Evolutionary conservation across 2,888 invertebrate species (phyloP).

Genomic region (Salticus scenicus): DNA sequence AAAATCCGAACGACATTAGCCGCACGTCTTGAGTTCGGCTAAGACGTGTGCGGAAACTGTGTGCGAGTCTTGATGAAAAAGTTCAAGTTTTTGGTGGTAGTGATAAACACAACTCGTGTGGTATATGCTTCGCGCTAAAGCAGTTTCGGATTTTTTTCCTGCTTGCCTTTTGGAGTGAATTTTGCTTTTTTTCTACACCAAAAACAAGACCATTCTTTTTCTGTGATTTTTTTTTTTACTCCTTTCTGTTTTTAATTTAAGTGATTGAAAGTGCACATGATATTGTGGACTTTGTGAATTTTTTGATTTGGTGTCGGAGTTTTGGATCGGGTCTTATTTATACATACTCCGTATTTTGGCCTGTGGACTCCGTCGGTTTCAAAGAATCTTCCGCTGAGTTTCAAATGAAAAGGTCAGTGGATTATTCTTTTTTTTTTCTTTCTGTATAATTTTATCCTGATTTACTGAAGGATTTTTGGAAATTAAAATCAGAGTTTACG

Average conservation of each 20-base stretch:
- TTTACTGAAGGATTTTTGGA: too few relatives aligned
- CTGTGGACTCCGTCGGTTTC: constrained; percentile 20
- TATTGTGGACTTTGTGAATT: constrained; percentile 20
- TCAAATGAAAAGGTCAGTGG: constrained; percentile 45
- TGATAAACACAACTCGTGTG: constrained; percentile 10
- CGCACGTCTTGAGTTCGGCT: constrained; percentile 7
- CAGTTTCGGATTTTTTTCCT: neutral
- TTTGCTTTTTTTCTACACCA: too few relatives aligned
- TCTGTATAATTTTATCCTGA: too few relatives aligned
- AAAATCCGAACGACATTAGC: constrained; percentile 36
- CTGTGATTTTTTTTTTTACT: neutral
- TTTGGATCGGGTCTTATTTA: constrained; percentile 9
- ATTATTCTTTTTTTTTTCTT: too few relatives aligned
- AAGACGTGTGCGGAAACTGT: constrained; percentile 22
- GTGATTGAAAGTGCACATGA: constrained; percentile 1
- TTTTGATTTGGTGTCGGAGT: constrained; percentile 20
- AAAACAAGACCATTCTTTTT: too few relatives aligned
- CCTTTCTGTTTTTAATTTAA: constrained; percentile 1
- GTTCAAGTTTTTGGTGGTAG: neutral
- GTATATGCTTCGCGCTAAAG: neutral
- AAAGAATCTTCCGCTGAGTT: neutral
- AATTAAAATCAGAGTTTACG: too few relatives aligned
- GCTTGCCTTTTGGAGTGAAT: neutral
- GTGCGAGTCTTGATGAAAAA: neutral
- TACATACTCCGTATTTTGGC: constrained; percentile 1